phyloP scores from a whole-genome alignment of 2,888 invertebrate genomes.

The Cyaniris semiargus region DNA sequence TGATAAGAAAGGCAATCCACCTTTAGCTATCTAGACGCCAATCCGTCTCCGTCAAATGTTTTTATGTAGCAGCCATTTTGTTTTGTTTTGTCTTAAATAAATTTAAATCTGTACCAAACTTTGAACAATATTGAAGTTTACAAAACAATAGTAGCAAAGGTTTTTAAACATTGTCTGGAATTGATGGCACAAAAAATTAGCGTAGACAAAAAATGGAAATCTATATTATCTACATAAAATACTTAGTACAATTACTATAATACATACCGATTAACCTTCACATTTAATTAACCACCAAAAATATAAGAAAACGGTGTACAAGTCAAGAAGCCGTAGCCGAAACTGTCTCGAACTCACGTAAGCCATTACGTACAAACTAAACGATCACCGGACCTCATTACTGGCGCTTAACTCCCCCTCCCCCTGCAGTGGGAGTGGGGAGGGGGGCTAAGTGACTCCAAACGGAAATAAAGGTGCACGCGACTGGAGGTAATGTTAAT shows the following conservation, averaged over 20 bases:
- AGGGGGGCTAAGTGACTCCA: conserved; percentile 71
- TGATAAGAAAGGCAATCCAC: conserved; percentile 39
- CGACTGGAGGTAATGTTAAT: conserved; percentile 82
- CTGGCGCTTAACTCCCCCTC: conserved; percentile 59
- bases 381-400: conserved; percentile 79
- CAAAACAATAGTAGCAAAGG: background rate
- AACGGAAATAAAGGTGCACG: conserved; percentile 82
- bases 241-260: no score
- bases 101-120: background rate
- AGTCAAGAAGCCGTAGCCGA: conserved; percentile 39
- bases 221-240: no score
- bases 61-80: conserved; percentile 38
- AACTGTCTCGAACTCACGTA: conserved; percentile 63
- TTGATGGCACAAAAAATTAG: no score
- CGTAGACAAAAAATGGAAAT: no score
- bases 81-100: conserved; percentile 35
- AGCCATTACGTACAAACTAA: conserved; percentile 77
- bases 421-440: conserved; percentile 25
- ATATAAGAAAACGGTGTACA: conserved; percentile 37
- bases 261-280: background rate
- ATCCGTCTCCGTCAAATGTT: conserved; percentile 48
- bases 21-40: conserved; percentile 41
- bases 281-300: conserved; percentile 5
- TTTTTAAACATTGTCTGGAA: no score
- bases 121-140: background rate